Evolutionary conservation across 53 echinoderm and acorn worm species (phyloP).

Genomic region (Paracentrotus lividus): DNA sequence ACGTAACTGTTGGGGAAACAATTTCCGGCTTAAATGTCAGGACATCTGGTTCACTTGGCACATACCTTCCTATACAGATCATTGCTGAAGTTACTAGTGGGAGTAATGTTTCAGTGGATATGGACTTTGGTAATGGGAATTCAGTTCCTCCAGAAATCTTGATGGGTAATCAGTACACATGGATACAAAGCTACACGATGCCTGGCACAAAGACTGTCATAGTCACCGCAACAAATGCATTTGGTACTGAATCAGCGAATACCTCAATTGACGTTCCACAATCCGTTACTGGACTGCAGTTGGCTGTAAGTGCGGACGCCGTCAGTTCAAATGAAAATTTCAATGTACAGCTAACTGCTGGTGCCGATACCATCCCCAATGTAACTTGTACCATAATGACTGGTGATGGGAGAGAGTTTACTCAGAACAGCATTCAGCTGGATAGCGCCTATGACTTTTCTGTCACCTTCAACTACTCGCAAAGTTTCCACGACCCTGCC

Average conservation of each 20-base stretch:
- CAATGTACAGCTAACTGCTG: not conserved
- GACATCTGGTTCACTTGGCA: not conserved
- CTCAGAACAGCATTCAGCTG: not conserved
- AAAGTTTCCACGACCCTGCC: not conserved
- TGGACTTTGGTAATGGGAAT: conserved; percentile 22
- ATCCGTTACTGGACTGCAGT: conserved; percentile 13
- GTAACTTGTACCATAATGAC: conserved; percentile 31
- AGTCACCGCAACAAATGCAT: conserved; percentile 38
- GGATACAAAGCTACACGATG: conserved; percentile 9
- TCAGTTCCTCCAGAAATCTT: not conserved
- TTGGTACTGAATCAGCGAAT: not conserved
- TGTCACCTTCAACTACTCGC: not conserved
- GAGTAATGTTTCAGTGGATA: conserved; percentile 33
- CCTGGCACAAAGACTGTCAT: conserved; percentile 15
- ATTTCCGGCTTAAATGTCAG: conserved; percentile 10
- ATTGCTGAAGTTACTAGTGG: not conserved
- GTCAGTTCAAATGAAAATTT: not conserved
- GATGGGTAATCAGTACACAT: not conserved
- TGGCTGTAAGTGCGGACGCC: not conserved
- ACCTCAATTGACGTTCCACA: not conserved
- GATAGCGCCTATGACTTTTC: not conserved
- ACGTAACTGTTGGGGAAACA: conserved; percentile 17
- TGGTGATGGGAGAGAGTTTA: conserved; percentile 45
- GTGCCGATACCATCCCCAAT: not conserved
- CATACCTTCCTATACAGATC: not conserved